Base-by-base conservation (phyloP, 2,888 invertebrate genomes). In the Geophilus truncorum region DNA sequence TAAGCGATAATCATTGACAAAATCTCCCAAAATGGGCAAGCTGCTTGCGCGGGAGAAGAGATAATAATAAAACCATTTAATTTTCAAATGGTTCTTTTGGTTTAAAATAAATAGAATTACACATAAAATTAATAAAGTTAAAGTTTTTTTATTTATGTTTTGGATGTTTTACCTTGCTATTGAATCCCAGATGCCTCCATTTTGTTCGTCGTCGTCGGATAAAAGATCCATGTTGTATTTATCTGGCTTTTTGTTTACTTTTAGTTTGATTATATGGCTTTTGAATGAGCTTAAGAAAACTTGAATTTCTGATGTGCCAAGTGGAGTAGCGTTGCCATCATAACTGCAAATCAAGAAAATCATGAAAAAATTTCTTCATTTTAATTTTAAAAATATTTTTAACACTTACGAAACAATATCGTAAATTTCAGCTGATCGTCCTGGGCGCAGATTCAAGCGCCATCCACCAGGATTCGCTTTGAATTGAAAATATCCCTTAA, bases 391-490 rank as follows among this genome's bases (percentile, higher is more conserved):
- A n/a, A n/a, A n/a, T n/a, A n/a, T n/a, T n/a, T n/a, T n/a, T n/a
- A n/a, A n/a, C n/a, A 82, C 83, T 80, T 84, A 88, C 88, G 86
- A 87, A 62, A 86, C 91, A 84, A 99, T 96, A 84, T 96, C 94
- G 87, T 98, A 99, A 83, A 99, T 95, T 81, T 99, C 98, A 1
- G 92, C 91, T 1, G 98, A 98, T 83, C 97, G 91, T 6, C 99
- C 99, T 77, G 97, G 95, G 34, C 99, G 90, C 4, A 99, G 90
- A 5, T 92, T 90, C 82, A 99, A 88, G 25, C 93, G 89, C 98
- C 98, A 99, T 10, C 96, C 94, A 0, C 99, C 99, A 0, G 99
- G 98, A 87, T 95, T 96, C 0, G 98, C 98, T 88, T 98, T 98
- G 34, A 99, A 89, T 88, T 97, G 96, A 90, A 99, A 98, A 88